phyloP scores from a whole-genome alignment of 2,113 vertebrate genomes.

The Felis chaus region DNA sequence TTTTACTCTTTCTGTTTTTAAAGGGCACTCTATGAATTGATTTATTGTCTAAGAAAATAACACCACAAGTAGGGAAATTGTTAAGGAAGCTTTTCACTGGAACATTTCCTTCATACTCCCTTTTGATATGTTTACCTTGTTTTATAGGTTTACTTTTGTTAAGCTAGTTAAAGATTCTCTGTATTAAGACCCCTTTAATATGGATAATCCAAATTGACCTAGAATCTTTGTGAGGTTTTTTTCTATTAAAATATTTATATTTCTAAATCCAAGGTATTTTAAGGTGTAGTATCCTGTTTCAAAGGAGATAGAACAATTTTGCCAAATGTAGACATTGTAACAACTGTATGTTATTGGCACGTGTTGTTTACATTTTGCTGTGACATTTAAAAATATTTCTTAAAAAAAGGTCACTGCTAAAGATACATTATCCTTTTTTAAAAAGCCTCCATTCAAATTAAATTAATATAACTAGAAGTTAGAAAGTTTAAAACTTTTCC shows the following conservation, averaged over 20 bases:
- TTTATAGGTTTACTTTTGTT: slow-evolving; percentile 93
- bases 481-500: slow-evolving; percentile 77
- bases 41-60: slow-evolving; percentile 98
- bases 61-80: slow-evolving; percentile 93
- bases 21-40: slow-evolving; percentile 96
- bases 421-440: slow-evolving; percentile 87
- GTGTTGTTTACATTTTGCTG: slow-evolving; percentile 87
- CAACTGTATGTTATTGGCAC: slow-evolving; percentile 82
- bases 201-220: slow-evolving; percentile 87
- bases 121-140: slow-evolving; percentile 93
- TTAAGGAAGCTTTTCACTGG: slow-evolving; percentile 94
- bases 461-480: slow-evolving; percentile 78
- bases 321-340: slow-evolving; percentile 86
- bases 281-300: slow-evolving; percentile 86
- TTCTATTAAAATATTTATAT: slow-evolving; percentile 89
- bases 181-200: slow-evolving; percentile 87
- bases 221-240: slow-evolving; percentile 85
- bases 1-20: slow-evolving; percentile 88
- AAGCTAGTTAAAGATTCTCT: slow-evolving; percentile 87
- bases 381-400: slow-evolving; percentile 80
- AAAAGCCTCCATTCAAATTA: slow-evolving; percentile 77
- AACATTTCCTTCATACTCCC: slow-evolving; percentile 95
- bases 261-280: slow-evolving; percentile 87
- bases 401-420: slow-evolving; percentile 81
- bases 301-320: slow-evolving; percentile 83